phyloP scores from a whole-genome alignment of 2,888 invertebrate genomes.

The Microctonus aethiopoides region DNA sequence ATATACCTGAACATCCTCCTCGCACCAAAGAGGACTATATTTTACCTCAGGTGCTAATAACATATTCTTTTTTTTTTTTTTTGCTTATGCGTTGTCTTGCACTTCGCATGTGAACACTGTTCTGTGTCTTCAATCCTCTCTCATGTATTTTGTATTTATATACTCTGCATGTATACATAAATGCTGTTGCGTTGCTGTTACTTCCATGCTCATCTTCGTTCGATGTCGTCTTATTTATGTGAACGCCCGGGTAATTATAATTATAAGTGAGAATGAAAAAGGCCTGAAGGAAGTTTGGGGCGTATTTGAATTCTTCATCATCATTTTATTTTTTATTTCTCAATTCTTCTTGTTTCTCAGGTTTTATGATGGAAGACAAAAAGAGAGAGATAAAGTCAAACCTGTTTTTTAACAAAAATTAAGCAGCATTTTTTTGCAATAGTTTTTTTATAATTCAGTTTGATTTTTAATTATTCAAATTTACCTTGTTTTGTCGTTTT shows the following conservation, averaged over 20 bases:
- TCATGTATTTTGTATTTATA: conserved; percentile 40
- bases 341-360: conserved; percentile 32
- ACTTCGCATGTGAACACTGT: not conserved
- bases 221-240: conserved; percentile 52
- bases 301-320: conserved; percentile 12
- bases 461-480: not conserved
- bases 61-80: conserved; percentile 35
- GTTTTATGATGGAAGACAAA: conserved; percentile 38
- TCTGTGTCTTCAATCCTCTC: conserved; percentile 18
- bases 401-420: conserved; percentile 52
- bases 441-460: no score
- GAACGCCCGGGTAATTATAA: conserved; percentile 55
- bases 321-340: not conserved
- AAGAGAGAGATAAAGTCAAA: no score
- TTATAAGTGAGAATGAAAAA: conserved; percentile 54
- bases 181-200: conserved; percentile 17
- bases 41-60: conserved; percentile 44
- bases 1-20: conserved; percentile 12
- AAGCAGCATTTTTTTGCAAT: no score
- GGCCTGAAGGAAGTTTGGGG: conserved; percentile 13
- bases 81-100: conserved; percentile 27
- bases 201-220: conserved; percentile 27
- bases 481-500: conserved; percentile 7
- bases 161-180: conserved; percentile 19
- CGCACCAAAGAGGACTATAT: conserved; percentile 38